A percentile compares a stretch with the other conserved stretches of the same genome.
Conservation (phyloP, 1,140 invertebrate species). For the Drosophila murphyi region DNA sequence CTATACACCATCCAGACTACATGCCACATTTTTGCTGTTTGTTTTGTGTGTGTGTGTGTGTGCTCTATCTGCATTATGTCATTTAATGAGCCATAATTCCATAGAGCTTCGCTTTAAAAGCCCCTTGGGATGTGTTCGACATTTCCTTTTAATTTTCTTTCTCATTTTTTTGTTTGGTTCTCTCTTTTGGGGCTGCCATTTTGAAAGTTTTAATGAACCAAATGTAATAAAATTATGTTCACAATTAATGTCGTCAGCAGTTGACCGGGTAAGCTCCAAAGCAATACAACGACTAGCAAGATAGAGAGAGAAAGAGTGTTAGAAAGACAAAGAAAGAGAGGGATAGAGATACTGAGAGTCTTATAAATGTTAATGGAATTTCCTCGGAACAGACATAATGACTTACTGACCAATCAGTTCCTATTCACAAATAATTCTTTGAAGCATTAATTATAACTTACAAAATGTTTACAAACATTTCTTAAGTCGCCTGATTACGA, state of each 20-base stretch:
- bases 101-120: constrained; percentile 39
- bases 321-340: not conserved
- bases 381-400: too few species aligned
- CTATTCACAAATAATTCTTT: too few species aligned
- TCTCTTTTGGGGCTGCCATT: constrained; percentile 35
- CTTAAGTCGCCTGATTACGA: too few species aligned
- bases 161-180: constrained; percentile 19
- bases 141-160: constrained; percentile 35
- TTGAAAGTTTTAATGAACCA: constrained; percentile 76
- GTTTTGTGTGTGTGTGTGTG: constrained; percentile 20
- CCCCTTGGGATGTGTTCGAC: constrained; percentile 43
- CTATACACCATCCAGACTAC: constrained; percentile 12
- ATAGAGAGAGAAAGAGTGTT: too few species aligned
- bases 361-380: too few species aligned
- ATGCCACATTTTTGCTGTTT: not conserved
- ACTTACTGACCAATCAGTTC: too few species aligned
- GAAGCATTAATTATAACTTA: too few species aligned
- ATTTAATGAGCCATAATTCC: constrained; percentile 80
- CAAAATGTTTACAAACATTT: too few species aligned
- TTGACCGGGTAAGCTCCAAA: not conserved
- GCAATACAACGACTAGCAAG: not conserved
- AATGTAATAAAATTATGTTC: constrained; percentile 73
- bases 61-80: constrained; percentile 62
- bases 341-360: too few species aligned
- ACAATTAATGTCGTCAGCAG: constrained; percentile 62